Evolutionary conservation across 2,113 vertebrate species (phyloP).

Genomic region (Tetraodon nigroviridis): DNA sequence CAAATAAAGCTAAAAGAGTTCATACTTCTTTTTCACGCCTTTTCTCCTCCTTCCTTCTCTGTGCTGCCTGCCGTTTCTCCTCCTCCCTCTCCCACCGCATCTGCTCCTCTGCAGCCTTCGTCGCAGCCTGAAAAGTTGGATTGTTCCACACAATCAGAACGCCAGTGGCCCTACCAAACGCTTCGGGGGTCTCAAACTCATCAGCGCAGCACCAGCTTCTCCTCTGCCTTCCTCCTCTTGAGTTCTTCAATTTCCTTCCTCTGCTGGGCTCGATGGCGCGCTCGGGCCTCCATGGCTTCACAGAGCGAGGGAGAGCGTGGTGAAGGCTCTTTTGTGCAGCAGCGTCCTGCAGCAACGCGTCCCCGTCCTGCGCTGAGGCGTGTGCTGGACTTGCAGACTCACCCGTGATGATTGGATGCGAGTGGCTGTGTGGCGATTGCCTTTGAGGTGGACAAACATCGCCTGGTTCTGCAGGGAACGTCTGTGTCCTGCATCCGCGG

Average conservation of each 20-base stretch:
- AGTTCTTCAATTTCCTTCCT: slow-evolving; percentile 80
- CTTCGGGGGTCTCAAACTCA: not conserved
- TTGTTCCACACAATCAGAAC: not conserved
- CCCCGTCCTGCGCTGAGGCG: not conserved
- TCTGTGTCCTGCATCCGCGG: slow-evolving; percentile 38
- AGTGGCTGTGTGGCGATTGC: slow-evolving; percentile 36
- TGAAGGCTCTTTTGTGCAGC: not conserved
- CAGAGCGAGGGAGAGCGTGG: slow-evolving; percentile 6
- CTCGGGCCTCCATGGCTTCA: slow-evolving; percentile 90
- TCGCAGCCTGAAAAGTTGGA: slow-evolving; percentile 74
- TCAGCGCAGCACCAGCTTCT: slow-evolving; percentile 65
- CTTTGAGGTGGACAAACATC: slow-evolving; percentile 15
- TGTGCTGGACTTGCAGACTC: slow-evolving; percentile 38
- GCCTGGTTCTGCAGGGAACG: slow-evolving; percentile 21
- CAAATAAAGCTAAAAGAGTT: slow-evolving; percentile 26
- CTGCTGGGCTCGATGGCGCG: slow-evolving; percentile 76
- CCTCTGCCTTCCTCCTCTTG: slow-evolving; percentile 80
- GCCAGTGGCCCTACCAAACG: not conserved
- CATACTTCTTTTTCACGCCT: slow-evolving; percentile 80
- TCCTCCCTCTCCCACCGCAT: slow-evolving; percentile 75
- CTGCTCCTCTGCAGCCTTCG: slow-evolving; percentile 83
- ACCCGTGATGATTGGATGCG: slow-evolving; percentile 83
- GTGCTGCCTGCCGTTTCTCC: slow-evolving; percentile 74
- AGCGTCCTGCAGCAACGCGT: slow-evolving; percentile 16
- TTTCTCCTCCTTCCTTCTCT: slow-evolving; percentile 80